These are phyloP conservation scores for Serilophus lunatus DNA, from an alignment of 2,113 vertebrate genomes.

Conservation along the genomic window DNA sequence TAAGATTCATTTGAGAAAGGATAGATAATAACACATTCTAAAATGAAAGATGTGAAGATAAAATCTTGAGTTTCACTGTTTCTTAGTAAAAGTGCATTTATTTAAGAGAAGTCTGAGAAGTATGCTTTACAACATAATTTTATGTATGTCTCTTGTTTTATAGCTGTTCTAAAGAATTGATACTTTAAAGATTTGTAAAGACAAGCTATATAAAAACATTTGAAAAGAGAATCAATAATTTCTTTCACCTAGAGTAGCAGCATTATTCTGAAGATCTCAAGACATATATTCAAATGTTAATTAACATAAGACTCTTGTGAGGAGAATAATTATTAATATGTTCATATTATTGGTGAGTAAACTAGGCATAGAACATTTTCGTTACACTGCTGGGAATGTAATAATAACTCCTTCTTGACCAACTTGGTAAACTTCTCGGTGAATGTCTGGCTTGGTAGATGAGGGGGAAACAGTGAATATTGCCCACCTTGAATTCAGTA, in stretches of 20 bases:
- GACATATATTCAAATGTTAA: neutral
- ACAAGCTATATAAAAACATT: no score
- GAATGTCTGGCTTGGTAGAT: neutral
- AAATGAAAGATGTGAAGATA: neutral
- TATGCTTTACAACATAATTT: neutral
- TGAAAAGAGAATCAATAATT: neutral
- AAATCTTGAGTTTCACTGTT: neutral
- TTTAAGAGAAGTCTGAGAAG: neutral
- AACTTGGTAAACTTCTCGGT: neutral
- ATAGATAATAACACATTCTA: neutral
- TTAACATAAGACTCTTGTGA: neutral
- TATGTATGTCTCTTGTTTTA: neutral
- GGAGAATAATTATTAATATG: neutral
- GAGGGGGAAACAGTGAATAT: neutral
- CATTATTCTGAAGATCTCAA: neutral
- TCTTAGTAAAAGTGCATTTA: constrained; percentile 1
- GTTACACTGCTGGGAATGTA: neutral
- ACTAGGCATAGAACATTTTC: neutral
- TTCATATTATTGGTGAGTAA: neutral
- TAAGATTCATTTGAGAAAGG: constrained; percentile 17
- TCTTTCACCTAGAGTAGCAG: neutral
- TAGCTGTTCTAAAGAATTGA: neutral
- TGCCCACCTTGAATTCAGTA: neutral
- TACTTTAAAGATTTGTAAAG: no score
- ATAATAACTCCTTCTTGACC: neutral